Evolutionary conservation across 2,797 vertebrate genomes (phyloP).

Genomic region (Fistularia tabacaria): DNA sequence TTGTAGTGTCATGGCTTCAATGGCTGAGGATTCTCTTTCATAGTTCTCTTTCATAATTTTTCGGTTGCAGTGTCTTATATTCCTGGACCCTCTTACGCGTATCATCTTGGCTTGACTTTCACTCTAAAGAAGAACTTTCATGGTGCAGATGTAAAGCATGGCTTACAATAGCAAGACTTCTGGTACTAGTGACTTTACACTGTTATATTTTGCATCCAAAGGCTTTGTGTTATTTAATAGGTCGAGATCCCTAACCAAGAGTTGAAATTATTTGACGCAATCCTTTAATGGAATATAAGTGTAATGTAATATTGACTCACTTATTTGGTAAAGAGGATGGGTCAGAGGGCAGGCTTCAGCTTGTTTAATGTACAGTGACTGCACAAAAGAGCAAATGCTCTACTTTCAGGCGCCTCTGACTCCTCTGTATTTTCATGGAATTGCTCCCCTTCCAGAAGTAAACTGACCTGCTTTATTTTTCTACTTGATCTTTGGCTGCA

Average conservation of each 20-base stretch:
- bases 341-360: constrained; percentile 36
- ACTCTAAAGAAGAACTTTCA: constrained; percentile 28
- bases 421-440: too few species aligned
- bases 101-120: constrained; percentile 18
- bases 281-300: constrained; percentile 36
- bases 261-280: constrained; percentile 36
- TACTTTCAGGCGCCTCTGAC: neutral
- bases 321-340: constrained; percentile 18
- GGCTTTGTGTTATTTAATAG: constrained; percentile 23
- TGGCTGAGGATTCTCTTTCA: constrained; percentile 33
- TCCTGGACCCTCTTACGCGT: constrained; percentile 24
- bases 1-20: constrained; percentile 43
- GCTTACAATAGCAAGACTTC: neutral
- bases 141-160: constrained; percentile 1
- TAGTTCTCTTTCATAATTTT: constrained; percentile 32
- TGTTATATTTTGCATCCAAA: constrained; percentile 1
- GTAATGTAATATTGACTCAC: constrained; percentile 31
- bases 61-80: constrained; percentile 23
- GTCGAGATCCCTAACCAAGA: constrained; percentile 9
- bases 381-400: neutral
- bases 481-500: constrained; percentile 31
- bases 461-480: neutral
- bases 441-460: neutral
- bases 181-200: constrained; percentile 15
- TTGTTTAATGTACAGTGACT: constrained; percentile 21